Conservation (phyloP, 2,113 vertebrate genomes). For the Anarhynchus alexandrinus region DNA sequence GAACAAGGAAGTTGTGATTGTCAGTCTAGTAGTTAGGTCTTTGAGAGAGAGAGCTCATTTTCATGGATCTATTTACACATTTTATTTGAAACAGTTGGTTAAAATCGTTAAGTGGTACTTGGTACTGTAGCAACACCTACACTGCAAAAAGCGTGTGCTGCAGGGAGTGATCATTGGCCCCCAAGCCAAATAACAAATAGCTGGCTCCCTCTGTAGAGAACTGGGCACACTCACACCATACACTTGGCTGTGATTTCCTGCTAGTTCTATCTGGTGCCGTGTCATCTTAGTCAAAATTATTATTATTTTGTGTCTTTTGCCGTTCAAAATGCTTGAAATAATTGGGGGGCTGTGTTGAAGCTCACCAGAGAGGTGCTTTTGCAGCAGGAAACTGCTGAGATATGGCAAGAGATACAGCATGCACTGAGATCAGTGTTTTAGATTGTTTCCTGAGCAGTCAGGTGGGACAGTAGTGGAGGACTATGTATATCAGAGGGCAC, state of each 20-base stretch:
- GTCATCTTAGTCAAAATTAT: background rate
- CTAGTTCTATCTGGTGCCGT: background rate
- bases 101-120: background rate
- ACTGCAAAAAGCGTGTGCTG: background rate
- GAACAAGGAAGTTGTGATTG: background rate
- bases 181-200: background rate
- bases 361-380: background rate
- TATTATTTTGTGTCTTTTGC: background rate
- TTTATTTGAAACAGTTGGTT: background rate
- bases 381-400: background rate
- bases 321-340: background rate
- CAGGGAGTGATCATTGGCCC: background rate
- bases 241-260: background rate
- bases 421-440: background rate
- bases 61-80: background rate
- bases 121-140: background rate
- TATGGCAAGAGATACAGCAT: background rate
- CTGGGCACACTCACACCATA: background rate
- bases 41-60: background rate
- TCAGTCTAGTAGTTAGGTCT: background rate
- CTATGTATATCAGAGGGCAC: background rate
- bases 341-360: background rate
- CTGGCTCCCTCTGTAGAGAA: background rate
- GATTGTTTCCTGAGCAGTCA: background rate
- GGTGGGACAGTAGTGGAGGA: background rate